Percentiles rank a stretch among this genome's conserved stretches.
Conservation (phyloP, 1,140 invertebrate genomes). For the Lucilia sericata region DNA sequence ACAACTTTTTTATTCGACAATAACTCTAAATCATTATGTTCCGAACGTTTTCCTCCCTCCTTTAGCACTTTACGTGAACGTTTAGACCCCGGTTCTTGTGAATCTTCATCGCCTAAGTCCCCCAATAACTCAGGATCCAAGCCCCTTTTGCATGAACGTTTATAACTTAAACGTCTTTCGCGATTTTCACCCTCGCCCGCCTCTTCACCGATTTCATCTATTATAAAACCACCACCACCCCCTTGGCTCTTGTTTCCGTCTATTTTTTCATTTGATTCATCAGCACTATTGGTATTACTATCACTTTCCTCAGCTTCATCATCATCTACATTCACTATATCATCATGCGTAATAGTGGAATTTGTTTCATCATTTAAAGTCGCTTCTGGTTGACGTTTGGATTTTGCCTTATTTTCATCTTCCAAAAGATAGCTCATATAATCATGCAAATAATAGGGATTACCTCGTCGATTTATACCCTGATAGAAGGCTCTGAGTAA, state of each 20-base stretch:
- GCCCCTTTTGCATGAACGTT: background rate
- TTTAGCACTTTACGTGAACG: background rate
- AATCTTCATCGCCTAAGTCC: background rate
- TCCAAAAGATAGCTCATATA: background rate
- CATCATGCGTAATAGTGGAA: background rate
- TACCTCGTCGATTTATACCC: background rate
- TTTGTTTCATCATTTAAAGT: background rate
- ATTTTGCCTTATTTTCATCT: background rate
- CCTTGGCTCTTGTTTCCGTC: background rate
- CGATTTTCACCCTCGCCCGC: background rate
- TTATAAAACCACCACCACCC: background rate
- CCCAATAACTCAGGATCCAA: slow-evolving; percentile 2
- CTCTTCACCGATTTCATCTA: background rate
- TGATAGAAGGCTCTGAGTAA: background rate
- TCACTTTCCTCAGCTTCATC: background rate
- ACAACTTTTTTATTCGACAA: background rate
- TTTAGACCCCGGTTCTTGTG: background rate
- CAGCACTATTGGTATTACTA: slow-evolving; percentile 15
- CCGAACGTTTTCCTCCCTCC: background rate
- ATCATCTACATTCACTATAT: background rate
- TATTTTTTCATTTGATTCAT: background rate
- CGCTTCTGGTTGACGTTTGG: background rate
- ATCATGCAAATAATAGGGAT: background rate
- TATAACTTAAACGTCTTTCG: background rate
- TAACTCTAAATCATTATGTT: too few relatives aligned